Evolutionary conservation across 2,113 vertebrate genomes (phyloP).

Genomic region (Ageneiosus marmoratus): DNA sequence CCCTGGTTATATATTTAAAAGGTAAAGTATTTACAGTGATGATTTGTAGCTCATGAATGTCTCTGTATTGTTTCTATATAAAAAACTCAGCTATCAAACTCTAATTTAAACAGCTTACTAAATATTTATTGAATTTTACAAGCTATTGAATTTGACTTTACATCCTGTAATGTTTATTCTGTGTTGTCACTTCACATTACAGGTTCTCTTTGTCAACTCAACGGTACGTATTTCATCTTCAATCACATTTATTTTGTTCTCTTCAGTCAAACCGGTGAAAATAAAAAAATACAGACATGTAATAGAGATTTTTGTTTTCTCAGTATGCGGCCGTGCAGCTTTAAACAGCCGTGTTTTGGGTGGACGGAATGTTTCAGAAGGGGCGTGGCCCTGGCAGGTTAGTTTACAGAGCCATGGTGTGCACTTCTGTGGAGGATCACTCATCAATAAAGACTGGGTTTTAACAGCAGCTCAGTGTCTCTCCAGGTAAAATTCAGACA

Average conservation of each 20-base stretch:
- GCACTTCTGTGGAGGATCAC: conserved; percentile 8
- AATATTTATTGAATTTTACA: no score
- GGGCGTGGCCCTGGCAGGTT: conserved; percentile 45
- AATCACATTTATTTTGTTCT: neutral
- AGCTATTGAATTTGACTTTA: no score
- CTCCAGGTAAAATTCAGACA: neutral
- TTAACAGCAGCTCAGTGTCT: conserved; percentile 1
- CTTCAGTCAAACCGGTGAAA: neutral
- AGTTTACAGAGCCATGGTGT: neutral
- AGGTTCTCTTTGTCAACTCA: conserved; percentile 37
- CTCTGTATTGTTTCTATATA: neutral
- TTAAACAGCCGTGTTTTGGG: conserved; percentile 38
- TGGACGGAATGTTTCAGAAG: neutral
- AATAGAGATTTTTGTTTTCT: no score
- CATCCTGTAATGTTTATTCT: no score
- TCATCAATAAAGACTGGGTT: neutral
- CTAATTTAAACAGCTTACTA: no score
- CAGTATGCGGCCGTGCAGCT: conserved; percentile 19
- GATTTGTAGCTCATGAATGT: neutral
- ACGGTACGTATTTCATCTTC: neutral
- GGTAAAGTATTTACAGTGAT: conserved; percentile 11
- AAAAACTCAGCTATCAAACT: no score
- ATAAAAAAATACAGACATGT: neutral
- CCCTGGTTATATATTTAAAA: conserved; percentile 6
- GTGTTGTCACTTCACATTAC: neutral